A percentile compares a stretch with the other conserved stretches of the same genome.
Evolutionary conservation across 2,113 vertebrate species (phyloP).

Genomic region (Tautogolabrus adspersus): DNA sequence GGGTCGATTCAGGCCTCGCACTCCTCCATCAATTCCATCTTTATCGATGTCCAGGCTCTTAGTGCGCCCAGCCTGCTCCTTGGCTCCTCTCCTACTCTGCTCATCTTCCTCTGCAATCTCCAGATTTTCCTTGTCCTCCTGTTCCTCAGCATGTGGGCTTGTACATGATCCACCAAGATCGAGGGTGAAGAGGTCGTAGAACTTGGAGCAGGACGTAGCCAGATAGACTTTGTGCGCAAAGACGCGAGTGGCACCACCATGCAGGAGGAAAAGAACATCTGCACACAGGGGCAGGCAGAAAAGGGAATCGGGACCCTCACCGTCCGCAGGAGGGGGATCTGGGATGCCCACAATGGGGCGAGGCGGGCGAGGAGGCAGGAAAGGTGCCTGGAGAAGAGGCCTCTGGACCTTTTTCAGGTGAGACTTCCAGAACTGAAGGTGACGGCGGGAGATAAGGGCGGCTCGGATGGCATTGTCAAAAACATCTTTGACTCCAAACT

Average conservation of each 20-base stretch:
- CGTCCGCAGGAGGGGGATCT: slow-evolving; percentile 78
- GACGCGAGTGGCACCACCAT: slow-evolving; percentile 81
- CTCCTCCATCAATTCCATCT: slow-evolving; percentile 69
- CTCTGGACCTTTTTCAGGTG: slow-evolving; percentile 91
- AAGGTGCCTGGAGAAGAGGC: slow-evolving; percentile 90
- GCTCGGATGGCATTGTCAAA: slow-evolving; percentile 95
- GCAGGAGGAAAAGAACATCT: slow-evolving; percentile 89
- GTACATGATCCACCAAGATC: slow-evolving; percentile 70
- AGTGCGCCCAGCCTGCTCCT: slow-evolving; percentile 85
- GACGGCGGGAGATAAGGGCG: slow-evolving; percentile 90
- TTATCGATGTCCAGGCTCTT: slow-evolving; percentile 87
- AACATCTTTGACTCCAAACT: slow-evolving; percentile 93
- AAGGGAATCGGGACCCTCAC: slow-evolving; percentile 84
- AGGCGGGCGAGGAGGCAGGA: slow-evolving; percentile 89
- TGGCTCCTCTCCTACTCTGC: slow-evolving; percentile 77
- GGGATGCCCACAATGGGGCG: slow-evolving; percentile 88
- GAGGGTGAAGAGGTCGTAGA: slow-evolving; percentile 90
- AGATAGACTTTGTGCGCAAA: slow-evolving; percentile 91
- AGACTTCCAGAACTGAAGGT: slow-evolving; percentile 95
- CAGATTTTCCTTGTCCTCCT: slow-evolving; percentile 69
- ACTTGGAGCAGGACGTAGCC: slow-evolving; percentile 92
- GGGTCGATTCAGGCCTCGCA: slow-evolving; percentile 67
- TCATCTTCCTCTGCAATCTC: slow-evolving; percentile 79
- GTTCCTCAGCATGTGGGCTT: slow-evolving; percentile 40
- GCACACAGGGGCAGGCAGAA: slow-evolving; percentile 88